Evolutionary conservation across 1,140 invertebrate genomes (phyloP).

Genomic region (Procambarus virginalis): DNA sequence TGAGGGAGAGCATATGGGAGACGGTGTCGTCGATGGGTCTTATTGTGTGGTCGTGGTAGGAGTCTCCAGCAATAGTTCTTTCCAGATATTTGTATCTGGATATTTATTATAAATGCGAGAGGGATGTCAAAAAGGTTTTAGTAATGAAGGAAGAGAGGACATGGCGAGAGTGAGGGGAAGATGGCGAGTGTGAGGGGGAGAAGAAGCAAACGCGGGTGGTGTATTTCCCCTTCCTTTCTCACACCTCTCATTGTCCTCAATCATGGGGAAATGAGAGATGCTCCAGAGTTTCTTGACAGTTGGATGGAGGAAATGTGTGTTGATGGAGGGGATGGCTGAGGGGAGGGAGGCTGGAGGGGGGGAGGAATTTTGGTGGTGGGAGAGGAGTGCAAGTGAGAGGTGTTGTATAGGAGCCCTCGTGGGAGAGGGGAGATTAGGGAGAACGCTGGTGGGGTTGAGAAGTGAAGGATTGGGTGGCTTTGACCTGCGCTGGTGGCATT

Average conservation of each 20-base stretch:
- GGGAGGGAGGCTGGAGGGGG: background rate
- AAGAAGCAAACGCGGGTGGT: background rate
- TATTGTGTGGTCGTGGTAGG: background rate
- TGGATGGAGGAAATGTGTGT: background rate
- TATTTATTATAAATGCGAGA: too few species aligned
- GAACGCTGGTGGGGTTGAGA: background rate
- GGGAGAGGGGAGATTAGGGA: background rate
- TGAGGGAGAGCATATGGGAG: background rate
- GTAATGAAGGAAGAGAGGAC: background rate
- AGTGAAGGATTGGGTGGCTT: background rate
- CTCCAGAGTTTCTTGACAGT: background rate
- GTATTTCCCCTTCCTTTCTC: background rate
- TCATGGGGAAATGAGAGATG: background rate
- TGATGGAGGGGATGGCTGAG: background rate
- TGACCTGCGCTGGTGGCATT: background rate
- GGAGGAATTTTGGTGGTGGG: background rate
- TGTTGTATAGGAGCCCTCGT: background rate
- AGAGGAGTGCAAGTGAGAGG: background rate
- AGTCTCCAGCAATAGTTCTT: too few species aligned
- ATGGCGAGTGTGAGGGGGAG: background rate
- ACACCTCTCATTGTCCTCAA: conserved; percentile 5
- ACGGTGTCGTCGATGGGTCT: background rate
- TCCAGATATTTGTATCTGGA: too few species aligned
- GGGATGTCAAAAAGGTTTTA: background rate
- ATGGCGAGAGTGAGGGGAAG: background rate